phyloP scores from a whole-genome alignment of 2,797 vertebrate species.

The Clarias platycephalus region DNA sequence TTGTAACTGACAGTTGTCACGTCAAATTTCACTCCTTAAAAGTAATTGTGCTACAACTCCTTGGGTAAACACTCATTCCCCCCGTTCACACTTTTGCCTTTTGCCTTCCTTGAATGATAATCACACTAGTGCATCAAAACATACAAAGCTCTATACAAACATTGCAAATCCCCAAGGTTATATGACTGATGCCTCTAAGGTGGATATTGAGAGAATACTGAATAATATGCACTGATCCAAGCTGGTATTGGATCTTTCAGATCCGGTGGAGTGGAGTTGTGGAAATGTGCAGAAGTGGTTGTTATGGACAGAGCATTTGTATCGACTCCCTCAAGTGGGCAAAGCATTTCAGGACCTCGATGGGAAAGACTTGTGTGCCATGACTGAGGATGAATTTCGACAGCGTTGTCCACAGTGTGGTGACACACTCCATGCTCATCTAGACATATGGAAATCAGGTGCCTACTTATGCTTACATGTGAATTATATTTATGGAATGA shows the following conservation, averaged over 20 bases:
- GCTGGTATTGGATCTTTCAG: slow-evolving; percentile 63
- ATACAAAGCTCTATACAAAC: slow-evolving; percentile 37
- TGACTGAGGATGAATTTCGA: slow-evolving; percentile 93
- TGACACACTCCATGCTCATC: slow-evolving; percentile 90
- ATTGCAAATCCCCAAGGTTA: slow-evolving; percentile 23
- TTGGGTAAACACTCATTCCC: slow-evolving; percentile 64
- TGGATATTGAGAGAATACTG: neutral
- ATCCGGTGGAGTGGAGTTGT: slow-evolving; percentile 89
- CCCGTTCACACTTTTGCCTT: slow-evolving; percentile 46
- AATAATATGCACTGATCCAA: slow-evolving; percentile 26
- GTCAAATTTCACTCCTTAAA: slow-evolving; percentile 28
- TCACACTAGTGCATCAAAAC: slow-evolving; percentile 44
- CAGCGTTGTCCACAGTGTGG: slow-evolving; percentile 87
- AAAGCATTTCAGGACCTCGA: slow-evolving; percentile 91
- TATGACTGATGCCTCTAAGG: slow-evolving; percentile 12
- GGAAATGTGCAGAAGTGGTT: slow-evolving; percentile 97
- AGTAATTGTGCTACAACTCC: slow-evolving; percentile 49
- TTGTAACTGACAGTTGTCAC: slow-evolving; percentile 26
- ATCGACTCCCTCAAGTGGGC: slow-evolving; percentile 88
- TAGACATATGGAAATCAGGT: slow-evolving; percentile 99
- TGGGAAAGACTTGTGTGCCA: slow-evolving; percentile 88
- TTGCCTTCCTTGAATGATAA: slow-evolving; percentile 28
- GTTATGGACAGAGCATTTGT: slow-evolving; percentile 96
- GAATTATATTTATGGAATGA: neutral
- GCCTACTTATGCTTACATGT: slow-evolving; percentile 6